Evolutionary conservation across 2,797 vertebrate genomes (phyloP), one percentile per base, ranked within the genome.

Genomic region (Xiphorhynchus erythropygius): DNA sequence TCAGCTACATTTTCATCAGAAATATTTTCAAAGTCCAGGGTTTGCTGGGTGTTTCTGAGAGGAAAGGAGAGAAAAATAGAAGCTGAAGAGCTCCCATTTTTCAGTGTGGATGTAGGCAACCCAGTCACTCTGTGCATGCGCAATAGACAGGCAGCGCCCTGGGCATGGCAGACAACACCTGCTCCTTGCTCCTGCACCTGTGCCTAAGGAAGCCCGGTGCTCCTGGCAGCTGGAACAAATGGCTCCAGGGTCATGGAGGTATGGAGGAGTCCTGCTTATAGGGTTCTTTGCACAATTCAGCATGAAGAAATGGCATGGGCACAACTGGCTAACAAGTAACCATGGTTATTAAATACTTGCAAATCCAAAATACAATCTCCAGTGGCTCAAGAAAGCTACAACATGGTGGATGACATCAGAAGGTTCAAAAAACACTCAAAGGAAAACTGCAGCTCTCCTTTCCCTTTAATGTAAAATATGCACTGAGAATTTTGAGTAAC

Each of bases 41-140:
- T 53, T 84, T 69, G 24, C 33, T 65, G 5, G 21, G 18, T 52
- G 25, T 35, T 94, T 79, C 46, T 42, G 50, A 60, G 63, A 64
- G 59, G 42, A 42, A 78, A 86, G 53, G 64, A 25, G n/a, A 86
- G 30, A 11, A 68, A 62, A 81, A 30, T 2, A 49, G 17, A n/a
- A 50, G 59, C 30, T 32, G 67, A 37, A 15, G 49, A 33, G 33
- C 2, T 73, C 0, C 5, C 5, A 9, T 70, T 93, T 87, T 37
- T 13, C 86, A 27, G 0, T 18, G 57, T 7, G 3, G 56, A 18
- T 0, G 5, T 1, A 4, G 32, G 71, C 8, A 47, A 4, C 9
- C 9, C 44, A 2, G n/a, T 8, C 11, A 2, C 63, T n/a, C 7
- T 16, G 27, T 0, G 4, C 84, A 49, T 2, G 63, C 2, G 4